Evolutionary conservation across 1,140 invertebrate genomes (phyloP).

Genomic region (Drosophila pectinifera): DNA sequence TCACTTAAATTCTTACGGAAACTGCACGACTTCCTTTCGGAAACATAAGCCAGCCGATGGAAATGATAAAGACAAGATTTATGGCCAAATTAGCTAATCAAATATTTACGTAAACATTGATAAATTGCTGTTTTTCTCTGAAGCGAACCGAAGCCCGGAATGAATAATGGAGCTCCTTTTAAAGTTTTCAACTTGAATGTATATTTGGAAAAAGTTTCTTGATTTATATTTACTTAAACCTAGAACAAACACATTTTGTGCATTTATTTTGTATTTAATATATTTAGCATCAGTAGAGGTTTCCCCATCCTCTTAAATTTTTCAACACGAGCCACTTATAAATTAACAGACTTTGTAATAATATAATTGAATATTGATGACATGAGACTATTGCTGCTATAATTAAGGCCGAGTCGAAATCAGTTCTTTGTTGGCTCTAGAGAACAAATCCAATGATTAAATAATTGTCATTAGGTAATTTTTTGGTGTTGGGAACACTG

Average conservation of each 20-base stretch:
- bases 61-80: conserved; percentile 18
- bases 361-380: conserved; percentile 11
- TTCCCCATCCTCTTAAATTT: not conserved
- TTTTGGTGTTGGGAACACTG: too few species aligned
- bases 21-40: not conserved
- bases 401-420: conserved; percentile 8
- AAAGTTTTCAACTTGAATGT: conserved; percentile 7
- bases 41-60: conserved; percentile 5
- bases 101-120: conserved; percentile 22
- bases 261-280: not conserved
- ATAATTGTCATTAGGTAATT: not conserved
- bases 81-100: conserved; percentile 20
- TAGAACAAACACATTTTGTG: too few species aligned
- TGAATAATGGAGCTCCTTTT: conserved; percentile 8
- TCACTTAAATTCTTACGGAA: not conserved
- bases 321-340: not conserved
- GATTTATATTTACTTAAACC: too few species aligned
- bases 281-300: not conserved
- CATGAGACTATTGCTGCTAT: conserved; percentile 8
- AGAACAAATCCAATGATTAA: conserved; percentile 12
- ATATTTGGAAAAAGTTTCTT: not conserved
- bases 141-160: conserved; percentile 2
- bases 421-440: conserved; percentile 26
- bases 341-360: not conserved
- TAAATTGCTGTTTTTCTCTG: conserved; percentile 17